Evolutionary conservation across 1,140 invertebrate species (phyloP).

Genomic region (Heliconius hermathena): DNA sequence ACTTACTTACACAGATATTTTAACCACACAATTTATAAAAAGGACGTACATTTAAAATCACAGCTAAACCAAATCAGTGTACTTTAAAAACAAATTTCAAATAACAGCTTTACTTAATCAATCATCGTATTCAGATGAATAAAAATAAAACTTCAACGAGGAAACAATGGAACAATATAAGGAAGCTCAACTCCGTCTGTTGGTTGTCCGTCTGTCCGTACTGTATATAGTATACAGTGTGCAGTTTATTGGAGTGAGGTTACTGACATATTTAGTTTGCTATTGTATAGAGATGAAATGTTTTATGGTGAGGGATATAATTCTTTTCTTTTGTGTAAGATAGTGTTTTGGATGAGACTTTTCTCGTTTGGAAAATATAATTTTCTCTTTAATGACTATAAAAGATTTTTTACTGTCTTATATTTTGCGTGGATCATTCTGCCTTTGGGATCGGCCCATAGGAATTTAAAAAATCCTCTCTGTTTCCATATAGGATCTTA

Average conservation of each 20-base stretch:
- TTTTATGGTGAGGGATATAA: not conserved
- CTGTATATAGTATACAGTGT: not conserved
- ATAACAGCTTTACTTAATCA: not conserved
- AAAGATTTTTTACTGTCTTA: too few species aligned
- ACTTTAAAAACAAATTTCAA: too few species aligned
- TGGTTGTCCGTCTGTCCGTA: not conserved
- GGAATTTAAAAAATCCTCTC: too few species aligned
- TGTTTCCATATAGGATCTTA: too few species aligned
- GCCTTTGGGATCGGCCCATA: too few species aligned
- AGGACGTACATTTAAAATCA: too few species aligned
- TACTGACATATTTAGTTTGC: constrained; percentile 6
- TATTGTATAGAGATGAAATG: constrained; percentile 10
- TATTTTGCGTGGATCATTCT: too few species aligned
- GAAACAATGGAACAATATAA: constrained; percentile 46
- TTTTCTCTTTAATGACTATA: too few species aligned
- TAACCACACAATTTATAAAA: too few species aligned
- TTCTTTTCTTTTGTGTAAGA: not conserved
- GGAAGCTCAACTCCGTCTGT: constrained; percentile 36
- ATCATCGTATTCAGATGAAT: not conserved
- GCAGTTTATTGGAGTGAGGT: constrained; percentile 6
- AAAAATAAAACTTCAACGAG: constrained; percentile 21
- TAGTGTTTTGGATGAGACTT: not conserved
- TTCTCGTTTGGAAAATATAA: not conserved
- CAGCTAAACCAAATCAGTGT: too few species aligned
- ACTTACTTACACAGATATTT: too few species aligned